Evolutionary conservation across 2,113 vertebrate species (phyloP).

Genomic region (Callopanchax toddi): DNA sequence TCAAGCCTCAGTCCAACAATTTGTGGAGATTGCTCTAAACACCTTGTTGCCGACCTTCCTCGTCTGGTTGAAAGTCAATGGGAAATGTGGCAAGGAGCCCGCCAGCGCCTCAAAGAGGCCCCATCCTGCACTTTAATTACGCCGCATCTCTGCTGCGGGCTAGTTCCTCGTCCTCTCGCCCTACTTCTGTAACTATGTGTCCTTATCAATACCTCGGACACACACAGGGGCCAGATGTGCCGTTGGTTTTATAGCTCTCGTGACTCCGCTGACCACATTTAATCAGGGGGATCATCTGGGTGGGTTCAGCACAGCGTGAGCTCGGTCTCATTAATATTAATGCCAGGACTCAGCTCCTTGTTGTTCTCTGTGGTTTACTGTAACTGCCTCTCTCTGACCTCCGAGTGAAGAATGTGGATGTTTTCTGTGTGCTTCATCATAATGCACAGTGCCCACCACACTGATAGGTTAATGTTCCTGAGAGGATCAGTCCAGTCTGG

Average conservation of each 20-base stretch:
- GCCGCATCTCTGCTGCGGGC: constrained; percentile 34
- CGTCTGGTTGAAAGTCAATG: constrained; percentile 72
- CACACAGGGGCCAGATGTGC: constrained; percentile 53
- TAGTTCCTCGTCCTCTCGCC: constrained; percentile 26
- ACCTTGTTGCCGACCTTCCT: constrained; percentile 75
- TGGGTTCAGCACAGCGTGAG: constrained; percentile 35
- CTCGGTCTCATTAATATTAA: constrained; percentile 70
- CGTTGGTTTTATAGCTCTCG: constrained; percentile 44
- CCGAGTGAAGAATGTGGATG: constrained; percentile 51
- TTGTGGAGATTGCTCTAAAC: constrained; percentile 77
- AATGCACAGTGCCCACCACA: constrained; percentile 56
- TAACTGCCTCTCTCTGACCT: constrained; percentile 59
- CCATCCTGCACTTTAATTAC: constrained; percentile 71
- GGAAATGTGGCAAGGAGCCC: constrained; percentile 71
- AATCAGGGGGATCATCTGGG: constrained; percentile 67
- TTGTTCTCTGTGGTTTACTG: constrained; percentile 51
- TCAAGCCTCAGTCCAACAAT: constrained; percentile 76
- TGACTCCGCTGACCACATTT: constrained; percentile 43
- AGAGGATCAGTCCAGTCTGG: constrained; percentile 66
- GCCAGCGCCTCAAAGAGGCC: constrained; percentile 34
- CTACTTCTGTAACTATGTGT: constrained; percentile 45
- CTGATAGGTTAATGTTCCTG: constrained; percentile 66
- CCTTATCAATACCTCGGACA: constrained; percentile 56
- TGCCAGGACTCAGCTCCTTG: constrained; percentile 27
- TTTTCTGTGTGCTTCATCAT: constrained; percentile 67